Conservation (phyloP, 1,140 invertebrate genomes). For the Aphis craccivora region DNA sequence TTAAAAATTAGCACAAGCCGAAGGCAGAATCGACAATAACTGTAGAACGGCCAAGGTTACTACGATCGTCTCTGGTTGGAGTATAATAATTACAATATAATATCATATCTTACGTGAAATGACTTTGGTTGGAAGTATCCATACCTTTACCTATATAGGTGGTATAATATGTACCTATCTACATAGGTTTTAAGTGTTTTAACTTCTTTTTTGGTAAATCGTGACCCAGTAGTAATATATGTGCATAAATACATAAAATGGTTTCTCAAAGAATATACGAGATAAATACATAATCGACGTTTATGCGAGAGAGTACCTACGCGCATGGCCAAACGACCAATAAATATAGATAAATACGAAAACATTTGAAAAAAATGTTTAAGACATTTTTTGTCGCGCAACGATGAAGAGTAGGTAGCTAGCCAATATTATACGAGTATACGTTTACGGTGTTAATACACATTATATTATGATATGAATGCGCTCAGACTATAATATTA, state of each 20-base stretch:
- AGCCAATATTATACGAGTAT: slow-evolving; percentile 27
- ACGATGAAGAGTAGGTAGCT: not conserved
- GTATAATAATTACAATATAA: slow-evolving; percentile 7
- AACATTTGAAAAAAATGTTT: not conserved
- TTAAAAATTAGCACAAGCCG: slow-evolving; percentile 51
- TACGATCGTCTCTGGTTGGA: not conserved
- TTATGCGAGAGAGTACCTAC: too few species aligned
- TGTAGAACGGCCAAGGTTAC: slow-evolving; percentile 46
- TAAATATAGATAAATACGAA: not conserved
- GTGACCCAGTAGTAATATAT: not conserved
- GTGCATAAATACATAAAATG: not conserved
- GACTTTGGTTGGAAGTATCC: not conserved
- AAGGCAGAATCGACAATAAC: slow-evolving; percentile 48
- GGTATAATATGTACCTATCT: not conserved
- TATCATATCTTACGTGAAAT: not conserved
- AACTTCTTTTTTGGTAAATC: slow-evolving; percentile 5
- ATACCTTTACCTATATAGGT: not conserved
- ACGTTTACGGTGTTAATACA: slow-evolving; percentile 17
- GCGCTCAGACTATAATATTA: not conserved
- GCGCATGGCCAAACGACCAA: not conserved
- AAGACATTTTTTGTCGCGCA: not conserved
- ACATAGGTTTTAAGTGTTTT: not conserved
- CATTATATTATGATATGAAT: not conserved
- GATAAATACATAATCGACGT: not conserved
- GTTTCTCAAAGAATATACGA: not conserved